Percentiles rank a stretch among this genome's conserved stretches.
Conservation (phyloP, 2,113 vertebrate genomes). For the Pelvicachromis taeniatus region DNA sequence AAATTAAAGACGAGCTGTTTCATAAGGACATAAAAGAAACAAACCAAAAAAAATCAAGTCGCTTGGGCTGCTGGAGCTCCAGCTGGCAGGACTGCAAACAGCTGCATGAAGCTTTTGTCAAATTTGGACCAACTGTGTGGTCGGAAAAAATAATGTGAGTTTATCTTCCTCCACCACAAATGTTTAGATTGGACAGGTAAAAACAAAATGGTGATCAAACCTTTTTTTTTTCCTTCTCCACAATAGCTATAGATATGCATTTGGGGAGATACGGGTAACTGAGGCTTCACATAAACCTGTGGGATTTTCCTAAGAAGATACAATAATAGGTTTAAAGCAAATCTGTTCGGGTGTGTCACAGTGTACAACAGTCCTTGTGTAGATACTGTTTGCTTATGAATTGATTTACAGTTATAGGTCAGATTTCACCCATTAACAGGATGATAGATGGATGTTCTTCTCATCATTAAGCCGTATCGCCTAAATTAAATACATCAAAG, state of each 20-base stretch:
- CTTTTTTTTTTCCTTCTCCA: background rate
- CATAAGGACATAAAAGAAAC: background rate
- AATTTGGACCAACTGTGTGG: background rate
- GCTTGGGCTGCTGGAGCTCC: background rate
- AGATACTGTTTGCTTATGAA: background rate
- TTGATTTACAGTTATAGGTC: background rate
- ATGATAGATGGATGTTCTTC: background rate
- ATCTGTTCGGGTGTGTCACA: background rate
- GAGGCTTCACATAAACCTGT: background rate
- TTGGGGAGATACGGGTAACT: background rate
- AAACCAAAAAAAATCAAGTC: background rate
- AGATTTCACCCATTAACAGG: background rate
- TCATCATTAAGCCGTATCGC: background rate
- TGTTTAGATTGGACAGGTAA: background rate
- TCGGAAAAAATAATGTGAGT: background rate
- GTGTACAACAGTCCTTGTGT: background rate
- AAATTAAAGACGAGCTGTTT: conserved; percentile 17
- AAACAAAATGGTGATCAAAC: background rate
- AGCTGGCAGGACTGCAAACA: background rate
- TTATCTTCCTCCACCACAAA: background rate
- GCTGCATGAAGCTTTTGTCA: background rate
- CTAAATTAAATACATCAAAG: background rate
- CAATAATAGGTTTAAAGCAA: background rate
- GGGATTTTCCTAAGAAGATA: background rate
- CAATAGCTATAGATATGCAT: background rate